These are phyloP conservation scores for Pteromalus puparum DNA, from an alignment of 1,140 invertebrate genomes.

Conservation along the genomic window DNA sequence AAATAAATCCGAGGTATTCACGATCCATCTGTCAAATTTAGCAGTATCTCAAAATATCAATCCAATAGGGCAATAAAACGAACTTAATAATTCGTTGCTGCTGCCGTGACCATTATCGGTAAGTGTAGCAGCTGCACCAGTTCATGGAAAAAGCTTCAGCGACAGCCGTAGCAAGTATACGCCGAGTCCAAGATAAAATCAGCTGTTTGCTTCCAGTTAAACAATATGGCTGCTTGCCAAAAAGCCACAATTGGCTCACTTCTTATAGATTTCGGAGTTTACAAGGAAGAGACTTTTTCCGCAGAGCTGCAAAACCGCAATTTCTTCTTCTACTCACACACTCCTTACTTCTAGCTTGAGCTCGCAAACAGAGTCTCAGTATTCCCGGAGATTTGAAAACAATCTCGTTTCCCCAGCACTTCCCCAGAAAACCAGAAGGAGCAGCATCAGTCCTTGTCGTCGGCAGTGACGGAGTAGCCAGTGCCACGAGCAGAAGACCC, in stretches of 20 bases:
- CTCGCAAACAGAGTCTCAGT: too few relatives aligned
- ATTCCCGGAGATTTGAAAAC: too few relatives aligned
- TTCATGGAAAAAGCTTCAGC: not conserved
- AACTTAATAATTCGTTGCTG: not conserved
- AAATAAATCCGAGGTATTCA: too few relatives aligned
- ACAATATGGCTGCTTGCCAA: constrained; percentile 30
- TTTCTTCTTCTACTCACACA: too few relatives aligned
- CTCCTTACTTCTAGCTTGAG: too few relatives aligned
- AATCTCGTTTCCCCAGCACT: not conserved
- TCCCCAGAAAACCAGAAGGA: not conserved
- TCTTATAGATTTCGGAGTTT: not conserved
- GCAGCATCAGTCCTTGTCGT: not conserved
- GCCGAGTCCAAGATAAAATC: not conserved
- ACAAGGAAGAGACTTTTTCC: not conserved
- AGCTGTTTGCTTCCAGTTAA: constrained; percentile 31
- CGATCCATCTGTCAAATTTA: too few relatives aligned
- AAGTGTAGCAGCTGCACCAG: not conserved
- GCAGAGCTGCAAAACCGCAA: not conserved
- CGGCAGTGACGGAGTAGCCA: not conserved
- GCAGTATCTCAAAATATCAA: too few relatives aligned
- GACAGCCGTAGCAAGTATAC: not conserved
- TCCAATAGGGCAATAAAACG: too few relatives aligned
- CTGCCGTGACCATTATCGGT: not conserved
- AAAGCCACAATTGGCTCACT: not conserved
- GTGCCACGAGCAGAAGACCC: not conserved